Evolutionary conservation across 2,888 invertebrate species (phyloP).

Genomic region (Pseudolycoriella hygida): DNA sequence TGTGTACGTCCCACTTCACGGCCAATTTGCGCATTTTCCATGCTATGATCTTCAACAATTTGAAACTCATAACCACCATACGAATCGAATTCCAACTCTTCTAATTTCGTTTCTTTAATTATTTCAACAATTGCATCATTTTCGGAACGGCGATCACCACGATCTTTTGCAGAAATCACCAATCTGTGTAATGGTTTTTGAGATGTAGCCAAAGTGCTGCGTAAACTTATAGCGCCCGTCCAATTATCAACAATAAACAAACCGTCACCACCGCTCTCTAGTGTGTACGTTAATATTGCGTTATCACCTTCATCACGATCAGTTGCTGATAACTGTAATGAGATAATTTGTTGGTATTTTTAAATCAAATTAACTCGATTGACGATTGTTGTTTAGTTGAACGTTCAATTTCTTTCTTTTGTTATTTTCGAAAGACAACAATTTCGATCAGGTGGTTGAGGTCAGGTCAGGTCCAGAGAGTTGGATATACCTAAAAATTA

Average conservation of each 20-base stretch:
- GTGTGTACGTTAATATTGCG: conserved; percentile 56
- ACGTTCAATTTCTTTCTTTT: too few relatives aligned
- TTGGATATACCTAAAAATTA: too few relatives aligned
- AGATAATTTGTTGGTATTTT: too few relatives aligned
- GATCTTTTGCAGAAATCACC: conserved; percentile 63
- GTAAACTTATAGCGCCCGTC: conserved; percentile 56
- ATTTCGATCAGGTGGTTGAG: too few relatives aligned
- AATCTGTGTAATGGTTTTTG: conserved; percentile 54
- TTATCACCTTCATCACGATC: conserved; percentile 84
- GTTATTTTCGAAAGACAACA: too few relatives aligned
- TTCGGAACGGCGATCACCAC: conserved; percentile 51
- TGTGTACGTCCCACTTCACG: conserved; percentile 64
- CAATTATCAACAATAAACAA: conserved; percentile 62
- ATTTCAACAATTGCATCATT: conserved; percentile 70
- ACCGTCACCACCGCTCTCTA: conserved; percentile 64
- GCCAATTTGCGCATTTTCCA: conserved; percentile 37
- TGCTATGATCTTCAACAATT: conserved; percentile 64
- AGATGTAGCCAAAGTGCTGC: conserved; percentile 40
- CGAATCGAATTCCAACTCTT: conserved; percentile 56
- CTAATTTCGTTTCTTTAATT: conserved; percentile 50
- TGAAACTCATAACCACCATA: conserved; percentile 66
- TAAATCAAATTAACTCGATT: too few relatives aligned
- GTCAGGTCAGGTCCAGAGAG: too few relatives aligned
- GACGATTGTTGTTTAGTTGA: too few relatives aligned
- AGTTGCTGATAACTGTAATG: conserved; percentile 33